Percentiles rank a stretch among this genome's conserved stretches.
These are phyloP conservation scores for Hiodon tergisus DNA, from an alignment of 2,113 vertebrate genomes.

Conservation along the genomic window DNA sequence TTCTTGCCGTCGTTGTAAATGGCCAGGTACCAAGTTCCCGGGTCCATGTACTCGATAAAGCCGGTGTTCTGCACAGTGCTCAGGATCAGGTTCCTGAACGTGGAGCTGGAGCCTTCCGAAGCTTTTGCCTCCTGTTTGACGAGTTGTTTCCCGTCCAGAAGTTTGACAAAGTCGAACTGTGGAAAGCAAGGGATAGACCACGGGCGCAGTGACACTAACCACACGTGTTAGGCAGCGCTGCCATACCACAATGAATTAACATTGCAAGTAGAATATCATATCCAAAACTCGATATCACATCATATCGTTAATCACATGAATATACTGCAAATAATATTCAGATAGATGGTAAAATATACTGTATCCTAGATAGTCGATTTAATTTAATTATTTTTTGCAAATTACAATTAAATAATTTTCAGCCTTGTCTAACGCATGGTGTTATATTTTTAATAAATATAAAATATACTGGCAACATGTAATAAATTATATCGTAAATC, in stretches of 20 bases:
- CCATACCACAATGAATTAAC: constrained; percentile 73
- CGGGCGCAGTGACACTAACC: not conserved
- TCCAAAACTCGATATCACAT: too few relatives aligned
- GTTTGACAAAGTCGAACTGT: constrained; percentile 84
- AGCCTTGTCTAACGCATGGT: too few relatives aligned
- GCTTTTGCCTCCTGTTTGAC: constrained; percentile 71
- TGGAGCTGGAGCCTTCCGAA: constrained; percentile 60
- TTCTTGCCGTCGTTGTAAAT: constrained; percentile 85
- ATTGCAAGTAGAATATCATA: constrained; percentile 35
- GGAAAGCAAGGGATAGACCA: constrained; percentile 33
- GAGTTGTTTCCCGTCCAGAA: constrained; percentile 81
- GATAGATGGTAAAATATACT: too few relatives aligned
- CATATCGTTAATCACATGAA: too few relatives aligned
- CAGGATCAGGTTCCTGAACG: constrained; percentile 68
- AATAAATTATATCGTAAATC: too few relatives aligned
- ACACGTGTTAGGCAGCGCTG: constrained; percentile 47
- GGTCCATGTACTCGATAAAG: constrained; percentile 83
- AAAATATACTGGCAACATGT: too few relatives aligned
- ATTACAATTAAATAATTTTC: too few relatives aligned
- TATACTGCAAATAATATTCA: too few relatives aligned
- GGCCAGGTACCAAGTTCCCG: constrained; percentile 79
- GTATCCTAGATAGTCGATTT: too few relatives aligned
- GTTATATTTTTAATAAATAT: too few relatives aligned
- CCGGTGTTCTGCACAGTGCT: constrained; percentile 75
- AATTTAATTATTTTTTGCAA: too few relatives aligned